Evolutionary conservation across 2,888 invertebrate genomes (phyloP).

Genomic region (Cephus spinipes): DNA sequence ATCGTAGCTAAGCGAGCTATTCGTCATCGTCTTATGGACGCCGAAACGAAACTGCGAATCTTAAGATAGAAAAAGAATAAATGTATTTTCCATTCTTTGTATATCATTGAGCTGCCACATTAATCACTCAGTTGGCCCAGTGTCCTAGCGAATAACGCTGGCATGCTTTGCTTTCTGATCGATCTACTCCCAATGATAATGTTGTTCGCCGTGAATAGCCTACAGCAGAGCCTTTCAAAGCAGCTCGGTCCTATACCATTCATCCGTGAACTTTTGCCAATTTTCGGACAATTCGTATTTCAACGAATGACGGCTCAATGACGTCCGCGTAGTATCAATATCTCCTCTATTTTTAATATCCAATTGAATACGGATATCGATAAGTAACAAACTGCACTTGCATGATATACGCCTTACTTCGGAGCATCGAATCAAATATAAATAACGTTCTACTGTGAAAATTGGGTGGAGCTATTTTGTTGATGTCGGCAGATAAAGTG

Average conservation of each 20-base stretch:
- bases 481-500: background rate
- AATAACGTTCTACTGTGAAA: background rate
- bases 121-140: constrained; percentile 34
- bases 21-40: background rate
- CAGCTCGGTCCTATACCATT: background rate
- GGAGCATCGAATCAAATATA: background rate
- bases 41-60: background rate
- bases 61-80: background rate
- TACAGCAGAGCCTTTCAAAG: background rate
- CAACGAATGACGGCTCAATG: background rate
- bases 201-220: background rate
- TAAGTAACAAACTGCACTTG: background rate
- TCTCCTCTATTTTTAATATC: background rate
- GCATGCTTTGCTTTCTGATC: constrained; percentile 10
- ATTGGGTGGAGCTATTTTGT: background rate
- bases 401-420: background rate
- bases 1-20: background rate
- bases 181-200: constrained; percentile 13
- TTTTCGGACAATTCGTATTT: background rate
- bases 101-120: constrained; percentile 42
- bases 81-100: constrained; percentile 17
- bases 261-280: background rate
- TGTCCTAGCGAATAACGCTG: constrained; percentile 10
- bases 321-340: background rate
- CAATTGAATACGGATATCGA: background rate